A percentile compares a stretch with the other conserved stretches of the same genome.
phyloP scores from a whole-genome alignment of 2,888 invertebrate genomes.

The Zaprionus bogoriensis region DNA sequence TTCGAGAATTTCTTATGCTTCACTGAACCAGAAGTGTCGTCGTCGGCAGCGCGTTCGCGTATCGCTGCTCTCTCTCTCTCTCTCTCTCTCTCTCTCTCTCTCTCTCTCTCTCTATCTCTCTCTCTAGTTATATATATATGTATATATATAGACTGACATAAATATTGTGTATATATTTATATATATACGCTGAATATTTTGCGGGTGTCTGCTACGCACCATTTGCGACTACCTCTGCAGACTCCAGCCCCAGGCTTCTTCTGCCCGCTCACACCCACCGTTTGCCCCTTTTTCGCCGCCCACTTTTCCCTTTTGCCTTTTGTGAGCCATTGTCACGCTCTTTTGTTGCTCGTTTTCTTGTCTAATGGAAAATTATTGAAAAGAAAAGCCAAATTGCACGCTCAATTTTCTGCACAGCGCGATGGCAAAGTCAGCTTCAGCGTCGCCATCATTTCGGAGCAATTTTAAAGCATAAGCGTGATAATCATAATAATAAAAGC shows the following conservation, averaged over 20 bases:
- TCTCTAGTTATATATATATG: too few relatives aligned
- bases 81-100: too few relatives aligned
- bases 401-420: conserved; percentile 51
- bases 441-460: conserved; percentile 31
- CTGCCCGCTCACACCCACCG: background rate
- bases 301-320: conserved; percentile 2
- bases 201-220: conserved; percentile 39
- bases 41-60: conserved; percentile 49
- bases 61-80: conserved; percentile 37
- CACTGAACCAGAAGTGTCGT: conserved; percentile 75
- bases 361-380: conserved; percentile 66
- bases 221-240: conserved; percentile 31
- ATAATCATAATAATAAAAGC: conserved; percentile 37
- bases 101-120: too few relatives aligned
- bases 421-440: background rate
- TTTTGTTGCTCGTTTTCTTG: conserved; percentile 34
- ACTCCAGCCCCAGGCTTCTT: background rate
- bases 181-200: conserved; percentile 10
- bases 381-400: conserved; percentile 59
- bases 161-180: conserved; percentile 5
- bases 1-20: conserved; percentile 78
- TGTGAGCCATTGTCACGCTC: conserved; percentile 33
- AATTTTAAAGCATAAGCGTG: conserved; percentile 47
- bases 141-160: conserved; percentile 17
- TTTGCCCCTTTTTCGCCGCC: conserved; percentile 19